Conservation (phyloP, 1,140 invertebrate species). For the Vanessa atalanta region DNA sequence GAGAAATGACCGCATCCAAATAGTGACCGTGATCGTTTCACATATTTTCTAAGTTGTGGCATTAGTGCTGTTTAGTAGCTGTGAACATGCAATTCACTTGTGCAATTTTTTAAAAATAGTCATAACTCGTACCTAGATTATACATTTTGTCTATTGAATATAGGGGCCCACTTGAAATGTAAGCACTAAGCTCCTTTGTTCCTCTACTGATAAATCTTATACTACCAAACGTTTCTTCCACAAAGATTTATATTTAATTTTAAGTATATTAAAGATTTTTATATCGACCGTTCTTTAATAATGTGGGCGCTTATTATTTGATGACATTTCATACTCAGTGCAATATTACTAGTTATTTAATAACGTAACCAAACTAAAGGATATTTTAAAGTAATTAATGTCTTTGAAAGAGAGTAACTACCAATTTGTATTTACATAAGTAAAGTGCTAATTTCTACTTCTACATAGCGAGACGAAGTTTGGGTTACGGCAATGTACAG, state of each 20-base stretch:
- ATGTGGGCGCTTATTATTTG: slow-evolving; percentile 81
- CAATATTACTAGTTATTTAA: slow-evolving; percentile 85
- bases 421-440: slow-evolving; percentile 81
- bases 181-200: slow-evolving; percentile 67
- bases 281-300: slow-evolving; percentile 64
- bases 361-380: slow-evolving; percentile 82
- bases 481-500: slow-evolving; percentile 81
- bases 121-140: slow-evolving; percentile 80
- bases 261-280: slow-evolving; percentile 74
- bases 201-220: slow-evolving; percentile 57
- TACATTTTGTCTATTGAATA: slow-evolving; percentile 79
- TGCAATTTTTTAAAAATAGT: slow-evolving; percentile 79
- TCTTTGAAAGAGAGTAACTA: slow-evolving; percentile 77
- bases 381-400: slow-evolving; percentile 81
- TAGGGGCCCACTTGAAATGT: slow-evolving; percentile 73
- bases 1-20: slow-evolving; percentile 58
- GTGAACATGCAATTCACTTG: slow-evolving; percentile 79
- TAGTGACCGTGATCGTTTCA: slow-evolving; percentile 62
- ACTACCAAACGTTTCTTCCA: slow-evolving; percentile 76
- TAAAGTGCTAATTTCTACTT: slow-evolving; percentile 73
- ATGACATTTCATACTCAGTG: slow-evolving; percentile 82
- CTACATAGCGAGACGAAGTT: slow-evolving; percentile 69
- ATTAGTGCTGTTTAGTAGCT: slow-evolving; percentile 75
- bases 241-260: slow-evolving; percentile 78
- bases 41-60: slow-evolving; percentile 64